Conservation (phyloP, 2,113 vertebrate species). For the Mastomys coucha region DNA sequence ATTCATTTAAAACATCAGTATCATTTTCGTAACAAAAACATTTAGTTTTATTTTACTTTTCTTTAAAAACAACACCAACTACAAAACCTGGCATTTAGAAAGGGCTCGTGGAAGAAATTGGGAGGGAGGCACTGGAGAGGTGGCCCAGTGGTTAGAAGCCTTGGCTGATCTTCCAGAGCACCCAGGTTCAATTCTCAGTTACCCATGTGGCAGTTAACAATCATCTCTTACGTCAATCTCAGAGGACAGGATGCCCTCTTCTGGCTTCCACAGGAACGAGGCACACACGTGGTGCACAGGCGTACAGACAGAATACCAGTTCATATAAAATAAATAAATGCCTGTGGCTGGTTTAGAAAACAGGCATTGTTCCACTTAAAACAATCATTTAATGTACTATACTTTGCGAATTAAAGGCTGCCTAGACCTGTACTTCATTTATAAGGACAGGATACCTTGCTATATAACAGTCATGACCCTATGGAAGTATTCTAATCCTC, state of each 20-base stretch:
- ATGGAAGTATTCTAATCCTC: neutral
- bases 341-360: neutral
- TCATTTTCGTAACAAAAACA: conserved; percentile 42
- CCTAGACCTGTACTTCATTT: neutral
- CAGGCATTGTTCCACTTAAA: neutral
- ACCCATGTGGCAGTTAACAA: neutral
- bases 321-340: neutral
- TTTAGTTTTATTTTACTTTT: neutral
- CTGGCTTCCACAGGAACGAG: neutral
- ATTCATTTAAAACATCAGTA: conserved; percentile 30
- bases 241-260: neutral
- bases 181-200: neutral
- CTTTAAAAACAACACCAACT: neutral
- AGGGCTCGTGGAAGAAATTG: neutral
- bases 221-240: neutral
- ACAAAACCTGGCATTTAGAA: neutral
- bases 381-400: neutral
- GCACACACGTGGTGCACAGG: neutral
- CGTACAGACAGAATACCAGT: neutral
- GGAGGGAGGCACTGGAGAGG: neutral
- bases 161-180: neutral
- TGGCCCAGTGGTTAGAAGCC: neutral
- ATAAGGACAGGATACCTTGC: neutral
- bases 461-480: neutral
- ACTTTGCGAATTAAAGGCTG: conserved; percentile 30